Base-by-base conservation (phyloP, 1,140 invertebrate genomes). In the Drosophila arizonae region DNA sequence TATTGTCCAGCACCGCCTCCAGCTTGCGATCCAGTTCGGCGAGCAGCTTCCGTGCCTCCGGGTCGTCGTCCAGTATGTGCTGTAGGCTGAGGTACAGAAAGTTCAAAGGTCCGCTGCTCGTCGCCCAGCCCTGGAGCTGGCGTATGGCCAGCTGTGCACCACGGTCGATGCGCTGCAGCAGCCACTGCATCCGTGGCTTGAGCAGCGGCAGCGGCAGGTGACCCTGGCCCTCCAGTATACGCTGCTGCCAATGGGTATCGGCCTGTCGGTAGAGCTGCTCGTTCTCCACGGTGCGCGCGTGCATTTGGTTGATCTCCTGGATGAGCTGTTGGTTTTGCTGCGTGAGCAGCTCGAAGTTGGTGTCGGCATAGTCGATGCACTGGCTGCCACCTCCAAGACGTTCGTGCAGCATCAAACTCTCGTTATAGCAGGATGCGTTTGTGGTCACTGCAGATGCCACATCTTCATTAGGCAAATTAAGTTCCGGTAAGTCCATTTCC, bases 11-110 rank as follows among this genome's bases (percentile, higher is more conserved):
- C 17, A 55, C 51, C 4, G 11, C 3, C 6, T 87, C 79, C n/a
- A 87, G 45, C n/a, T 62, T 64, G 28, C 54, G 43, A 63, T 87
- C 82, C 10, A 87, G 61, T 10, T 71, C 26, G 3, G n/a, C 0
- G 0, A 86, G n/a, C 10, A 58, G 33, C 0, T 43, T 6, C 0
- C 39, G 52, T 26, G 66, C 36, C 0, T 45, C 39, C 0, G 84
- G 69, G 3, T 67, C 69, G 15, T 63, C 45, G 2, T 36, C 54
- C 1, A 72, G 28, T 1, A 85, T 8, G 10, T 77, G 69, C 50
- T 66, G 55, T 10, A 86, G 45, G 36, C 50, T 45, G 3, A 43
- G 72, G 62, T 45, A n/a, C 28, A 86, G 28, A 11, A 85, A 86
- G 13, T 76, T 65, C 0, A 86, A 15, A 0, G 28, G 50, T 2